These are phyloP conservation scores for Puntigrus tetrazona DNA, from an alignment of 2,113 vertebrate species.

Conservation along the genomic window DNA sequence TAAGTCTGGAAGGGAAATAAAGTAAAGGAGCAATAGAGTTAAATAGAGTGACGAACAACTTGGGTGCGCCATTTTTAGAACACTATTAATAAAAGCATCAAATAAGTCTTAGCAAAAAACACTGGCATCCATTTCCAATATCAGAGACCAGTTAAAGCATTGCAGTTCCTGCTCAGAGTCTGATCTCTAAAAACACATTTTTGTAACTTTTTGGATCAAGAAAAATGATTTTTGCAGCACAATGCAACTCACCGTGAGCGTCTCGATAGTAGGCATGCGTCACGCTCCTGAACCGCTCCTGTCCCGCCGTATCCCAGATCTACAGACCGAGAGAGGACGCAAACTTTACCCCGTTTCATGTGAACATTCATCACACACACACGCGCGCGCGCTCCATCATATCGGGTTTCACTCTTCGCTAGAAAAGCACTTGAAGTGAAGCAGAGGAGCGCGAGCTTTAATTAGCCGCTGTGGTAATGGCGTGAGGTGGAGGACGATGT, in stretches of 20 bases:
- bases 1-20: neutral
- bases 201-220: neutral
- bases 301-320: conserved; percentile 93
- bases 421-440: neutral
- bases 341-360: neutral
- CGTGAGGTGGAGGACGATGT: neutral
- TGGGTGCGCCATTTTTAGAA: neutral
- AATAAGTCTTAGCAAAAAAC: neutral
- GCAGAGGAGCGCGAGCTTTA: neutral
- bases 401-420: neutral
- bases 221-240: neutral
- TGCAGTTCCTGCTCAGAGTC: neutral
- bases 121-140: neutral
- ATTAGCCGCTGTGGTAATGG: neutral
- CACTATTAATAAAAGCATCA: conserved; percentile 9
- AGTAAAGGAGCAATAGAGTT: neutral
- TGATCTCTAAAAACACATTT: too few species aligned
- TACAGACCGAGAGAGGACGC: conserved; percentile 57
- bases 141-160: too few species aligned
- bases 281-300: conserved; percentile 89
- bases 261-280: conserved; percentile 95
- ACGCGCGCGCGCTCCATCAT: neutral
- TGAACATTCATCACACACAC: neutral
- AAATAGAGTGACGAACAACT: neutral
- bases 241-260: conserved; percentile 82